Base-by-base conservation (phyloP, 2,888 invertebrate genomes). In the Coenonympha glycerion region DNA sequence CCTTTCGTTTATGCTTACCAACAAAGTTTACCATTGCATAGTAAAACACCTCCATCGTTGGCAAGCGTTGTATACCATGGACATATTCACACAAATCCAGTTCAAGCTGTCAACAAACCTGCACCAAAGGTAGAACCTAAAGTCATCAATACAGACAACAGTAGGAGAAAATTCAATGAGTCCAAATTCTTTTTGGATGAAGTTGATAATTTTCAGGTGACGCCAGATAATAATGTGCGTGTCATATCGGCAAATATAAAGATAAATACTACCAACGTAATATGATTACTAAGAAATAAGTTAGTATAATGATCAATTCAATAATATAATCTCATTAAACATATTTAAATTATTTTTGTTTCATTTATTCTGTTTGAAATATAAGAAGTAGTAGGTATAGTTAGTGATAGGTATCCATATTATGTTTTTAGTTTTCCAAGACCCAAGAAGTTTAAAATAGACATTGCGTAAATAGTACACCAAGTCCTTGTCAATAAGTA, bases 1-100 rank as follows among this genome's bases (percentile, higher is more conserved):
- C 56, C 59, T 2, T 60, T 61, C 36, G 46, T 60, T 2, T 61
- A 61, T 31, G 57, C 61, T 4, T 60, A 57, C 37, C 61, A 61
- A 46, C 57, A 55, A 22, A 28, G 11, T 3, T 34, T 39, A 6
- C 39, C 50, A 2, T 33, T 18, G 5, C 28, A 8, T 37, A 54
- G 48, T 33, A 51, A 54, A 19, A 33, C 34, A 13, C 46, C 52
- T 37, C 37, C 24, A 28, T 6, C 16, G 1, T 28, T 26, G 19
- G 53, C 58, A 1, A 56, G 47, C n/a, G 26, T 58, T 6, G 41
- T 58, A 5, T 58, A 56, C 45, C 54, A 53, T 9, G 58, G 58
- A 13, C 56, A 58, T 13, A 56, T 60, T n/a, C 54, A 58, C 16
- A 34, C 55, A 0, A 57, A 56, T 26, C 13, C 46, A 2, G 18